phyloP scores from a whole-genome alignment of 2,888 invertebrate genomes.

The Leucania comma region DNA sequence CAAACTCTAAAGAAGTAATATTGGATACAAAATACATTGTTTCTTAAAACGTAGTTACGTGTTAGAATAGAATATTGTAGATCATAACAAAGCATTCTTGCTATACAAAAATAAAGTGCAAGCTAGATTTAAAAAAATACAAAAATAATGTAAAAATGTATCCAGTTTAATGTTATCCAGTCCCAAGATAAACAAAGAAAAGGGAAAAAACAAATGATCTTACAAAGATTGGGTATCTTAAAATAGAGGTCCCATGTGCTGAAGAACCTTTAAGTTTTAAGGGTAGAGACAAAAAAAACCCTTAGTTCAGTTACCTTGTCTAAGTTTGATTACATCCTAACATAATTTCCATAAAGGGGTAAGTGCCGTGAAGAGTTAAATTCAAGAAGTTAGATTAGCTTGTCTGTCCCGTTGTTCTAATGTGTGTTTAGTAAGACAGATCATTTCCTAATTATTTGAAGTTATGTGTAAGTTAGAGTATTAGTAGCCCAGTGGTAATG shows the following conservation, averaged over 20 bases:
- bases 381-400: constrained; percentile 30
- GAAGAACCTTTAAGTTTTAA: constrained; percentile 17
- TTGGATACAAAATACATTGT: no score
- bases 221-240: constrained; percentile 41
- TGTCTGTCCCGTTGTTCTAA: constrained; percentile 16
- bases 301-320: constrained; percentile 29
- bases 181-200: constrained; percentile 16
- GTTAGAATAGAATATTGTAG: background rate
- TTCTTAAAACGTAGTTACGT: no score
- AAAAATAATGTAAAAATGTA: background rate
- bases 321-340: constrained; percentile 27
- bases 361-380: background rate
- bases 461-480: background rate
- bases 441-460: constrained; percentile 13
- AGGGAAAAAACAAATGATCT: constrained; percentile 29
- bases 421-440: constrained; percentile 4
- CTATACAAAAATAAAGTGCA: background rate
- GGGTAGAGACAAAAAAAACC: constrained; percentile 1
- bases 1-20: background rate
- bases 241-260: constrained; percentile 34
- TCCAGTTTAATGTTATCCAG: background rate
- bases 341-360: background rate
- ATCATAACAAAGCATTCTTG: background rate
- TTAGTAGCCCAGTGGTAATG: no score
- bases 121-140: background rate